phyloP scores from a whole-genome alignment of 23 tunicate genomes.

The Ascidia mentula region DNA sequence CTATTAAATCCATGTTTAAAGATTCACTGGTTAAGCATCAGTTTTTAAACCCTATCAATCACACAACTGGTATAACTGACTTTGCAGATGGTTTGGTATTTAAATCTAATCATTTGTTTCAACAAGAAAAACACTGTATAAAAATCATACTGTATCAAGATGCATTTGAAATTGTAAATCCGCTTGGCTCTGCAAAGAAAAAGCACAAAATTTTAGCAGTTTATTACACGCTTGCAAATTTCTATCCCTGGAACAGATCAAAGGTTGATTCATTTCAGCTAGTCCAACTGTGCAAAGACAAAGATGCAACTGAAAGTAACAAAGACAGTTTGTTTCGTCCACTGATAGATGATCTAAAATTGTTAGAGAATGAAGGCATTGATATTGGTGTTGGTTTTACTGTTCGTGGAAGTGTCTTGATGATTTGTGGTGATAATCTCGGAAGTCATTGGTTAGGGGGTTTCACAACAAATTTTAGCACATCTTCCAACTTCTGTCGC shows the following conservation, averaged over 20 bases:
- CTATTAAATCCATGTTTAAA: slow-evolving; percentile 16
- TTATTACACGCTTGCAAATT: slow-evolving; percentile 41
- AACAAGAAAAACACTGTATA: not conserved
- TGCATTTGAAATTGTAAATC: slow-evolving; percentile 42
- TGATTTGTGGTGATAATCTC: slow-evolving; percentile 43
- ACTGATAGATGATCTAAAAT: slow-evolving; percentile 20
- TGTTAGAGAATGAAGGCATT: slow-evolving; percentile 29
- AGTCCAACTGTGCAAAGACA: slow-evolving; percentile 37
- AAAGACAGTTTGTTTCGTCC: slow-evolving; percentile 18
- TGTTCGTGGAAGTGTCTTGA: slow-evolving; percentile 14
- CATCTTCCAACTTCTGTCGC: slow-evolving; percentile 17
- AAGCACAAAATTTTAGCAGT: slow-evolving; percentile 56
- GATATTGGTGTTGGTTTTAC: slow-evolving; percentile 25
- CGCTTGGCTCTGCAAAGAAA: slow-evolving; percentile 26
- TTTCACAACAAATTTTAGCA: slow-evolving; percentile 37
- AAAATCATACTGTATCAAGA: slow-evolving; percentile 48
- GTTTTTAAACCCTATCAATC: slow-evolving; percentile 17
- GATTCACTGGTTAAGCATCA: slow-evolving; percentile 12
- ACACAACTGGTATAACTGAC: not conserved
- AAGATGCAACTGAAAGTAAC: not conserved
- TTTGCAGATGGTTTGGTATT: slow-evolving; percentile 46
- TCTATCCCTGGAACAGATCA: slow-evolving; percentile 20
- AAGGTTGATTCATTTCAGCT: slow-evolving; percentile 33
- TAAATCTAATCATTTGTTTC: slow-evolving; percentile 18
- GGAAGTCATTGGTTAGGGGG: slow-evolving; percentile 54